A percentile compares a stretch with the other conserved stretches of the same genome.
Conservation (phyloP, 23 tunicate species). For the Phallusia fumigata region DNA sequence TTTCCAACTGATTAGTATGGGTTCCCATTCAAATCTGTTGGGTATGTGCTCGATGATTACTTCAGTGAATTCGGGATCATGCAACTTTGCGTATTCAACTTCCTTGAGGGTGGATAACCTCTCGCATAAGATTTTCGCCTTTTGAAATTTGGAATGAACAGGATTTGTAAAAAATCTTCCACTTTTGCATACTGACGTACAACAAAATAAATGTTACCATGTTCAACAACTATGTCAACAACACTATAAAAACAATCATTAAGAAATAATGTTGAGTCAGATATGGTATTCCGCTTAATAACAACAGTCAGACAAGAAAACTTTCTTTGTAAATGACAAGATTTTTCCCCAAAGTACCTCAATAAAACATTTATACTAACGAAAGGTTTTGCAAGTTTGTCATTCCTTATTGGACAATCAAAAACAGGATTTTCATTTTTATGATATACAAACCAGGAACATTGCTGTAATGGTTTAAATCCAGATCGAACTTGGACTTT, state of each 20-base stretch:
- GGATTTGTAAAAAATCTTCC: background rate
- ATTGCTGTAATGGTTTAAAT: slow-evolving; percentile 10
- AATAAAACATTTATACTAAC: background rate
- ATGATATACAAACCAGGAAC: slow-evolving; percentile 3
- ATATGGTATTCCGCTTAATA: background rate
- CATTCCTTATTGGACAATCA: background rate
- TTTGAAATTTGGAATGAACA: background rate
- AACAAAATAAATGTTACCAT: background rate
- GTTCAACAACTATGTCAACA: background rate
- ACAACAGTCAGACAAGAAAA: slow-evolving; percentile 1
- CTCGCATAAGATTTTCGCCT: no score
- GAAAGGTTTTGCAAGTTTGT: background rate
- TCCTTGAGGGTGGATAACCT: no score
- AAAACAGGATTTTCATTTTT: background rate
- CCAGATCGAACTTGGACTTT: slow-evolving; percentile 16
- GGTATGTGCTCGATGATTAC: no score
- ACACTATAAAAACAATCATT: background rate
- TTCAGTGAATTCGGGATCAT: no score
- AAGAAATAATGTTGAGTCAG: background rate
- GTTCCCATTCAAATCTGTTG: no score
- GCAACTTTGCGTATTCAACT: no score
- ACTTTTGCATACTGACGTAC: background rate
- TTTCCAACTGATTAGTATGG: no score
- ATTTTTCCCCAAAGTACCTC: background rate
- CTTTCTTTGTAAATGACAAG: background rate